Conservation (phyloP, 2,888 invertebrate genomes). For the Venustoraphidia nigricollis region DNA sequence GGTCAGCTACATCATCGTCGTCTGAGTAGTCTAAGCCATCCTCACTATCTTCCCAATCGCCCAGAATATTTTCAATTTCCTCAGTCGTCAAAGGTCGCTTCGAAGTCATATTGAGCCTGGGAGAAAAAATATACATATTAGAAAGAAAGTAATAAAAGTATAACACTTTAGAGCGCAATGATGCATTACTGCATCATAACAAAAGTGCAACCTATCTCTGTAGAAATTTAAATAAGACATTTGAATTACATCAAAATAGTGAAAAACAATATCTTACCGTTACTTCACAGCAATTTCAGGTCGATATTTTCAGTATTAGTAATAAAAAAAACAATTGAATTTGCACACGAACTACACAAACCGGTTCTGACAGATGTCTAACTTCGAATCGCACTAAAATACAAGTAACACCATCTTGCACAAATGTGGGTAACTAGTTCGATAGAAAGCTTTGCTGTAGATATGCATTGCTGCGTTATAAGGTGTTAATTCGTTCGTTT, state of each 20-base stretch:
- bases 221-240: constrained; percentile 6
- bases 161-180: constrained; percentile 4
- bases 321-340: constrained; percentile 2
- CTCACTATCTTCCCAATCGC: constrained; percentile 7
- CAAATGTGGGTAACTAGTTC: constrained; percentile 2
- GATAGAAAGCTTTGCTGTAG: background rate
- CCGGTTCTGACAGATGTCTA: constrained; percentile 2
- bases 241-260: constrained; percentile 2
- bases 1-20: constrained; percentile 11
- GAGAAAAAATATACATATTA: constrained; percentile 4
- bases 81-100: background rate
- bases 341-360: constrained; percentile 3
- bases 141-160: background rate
- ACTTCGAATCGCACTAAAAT: constrained; percentile 2
- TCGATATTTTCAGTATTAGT: constrained; percentile 4
- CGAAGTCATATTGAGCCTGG: constrained; percentile 5
- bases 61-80: constrained; percentile 5
- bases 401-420: constrained; percentile 5
- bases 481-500: background rate
- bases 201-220: constrained; percentile 7
- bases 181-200: constrained; percentile 12
- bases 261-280: constrained; percentile 3
- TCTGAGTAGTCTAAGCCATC: constrained; percentile 11
- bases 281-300: constrained; percentile 3
- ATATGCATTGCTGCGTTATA: constrained; percentile 1